Percentiles rank a stretch among this genome's conserved stretches.
Conservation (phyloP, 2,888 invertebrate species). For the Microplitis manilae region DNA sequence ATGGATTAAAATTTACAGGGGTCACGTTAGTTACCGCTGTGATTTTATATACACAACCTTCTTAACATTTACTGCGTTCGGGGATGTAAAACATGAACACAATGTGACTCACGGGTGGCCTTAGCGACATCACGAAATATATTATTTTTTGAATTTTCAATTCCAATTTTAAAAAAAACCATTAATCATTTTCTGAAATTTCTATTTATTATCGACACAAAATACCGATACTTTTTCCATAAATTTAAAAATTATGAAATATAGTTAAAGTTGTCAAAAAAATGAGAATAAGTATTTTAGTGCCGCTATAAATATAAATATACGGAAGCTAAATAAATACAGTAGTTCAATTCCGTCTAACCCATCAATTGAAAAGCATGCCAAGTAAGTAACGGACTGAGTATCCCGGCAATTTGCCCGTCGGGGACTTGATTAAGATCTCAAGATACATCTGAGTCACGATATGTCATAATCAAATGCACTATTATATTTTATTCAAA, state of each 20-base stretch:
- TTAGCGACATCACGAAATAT: neutral
- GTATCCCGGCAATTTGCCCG: constrained; percentile 39
- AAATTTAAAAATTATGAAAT: too few relatives aligned
- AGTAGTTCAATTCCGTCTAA: constrained; percentile 22
- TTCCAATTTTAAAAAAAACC: neutral
- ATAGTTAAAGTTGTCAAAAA: neutral
- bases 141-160: neutral
- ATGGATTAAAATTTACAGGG: constrained; percentile 25
- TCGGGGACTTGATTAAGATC: constrained; percentile 39
- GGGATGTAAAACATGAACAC: constrained; percentile 17
- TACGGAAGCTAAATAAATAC: constrained; percentile 12
- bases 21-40: constrained; percentile 18
- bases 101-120: constrained; percentile 30
- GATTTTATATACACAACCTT: constrained; percentile 22
- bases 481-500: constrained; percentile 29
- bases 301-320: constrained; percentile 6
- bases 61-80: constrained; percentile 10
- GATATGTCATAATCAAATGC: constrained; percentile 43
- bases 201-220: too few relatives aligned
- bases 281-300: neutral
- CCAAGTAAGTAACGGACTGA: constrained; percentile 31
- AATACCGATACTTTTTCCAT: too few relatives aligned
- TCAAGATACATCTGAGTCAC: constrained; percentile 39
- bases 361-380: constrained; percentile 33
- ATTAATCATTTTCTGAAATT: neutral